These are phyloP conservation scores for Miopithecus talapoin DNA, from an alignment of 2,797 vertebrate species.

Conservation along the genomic window DNA sequence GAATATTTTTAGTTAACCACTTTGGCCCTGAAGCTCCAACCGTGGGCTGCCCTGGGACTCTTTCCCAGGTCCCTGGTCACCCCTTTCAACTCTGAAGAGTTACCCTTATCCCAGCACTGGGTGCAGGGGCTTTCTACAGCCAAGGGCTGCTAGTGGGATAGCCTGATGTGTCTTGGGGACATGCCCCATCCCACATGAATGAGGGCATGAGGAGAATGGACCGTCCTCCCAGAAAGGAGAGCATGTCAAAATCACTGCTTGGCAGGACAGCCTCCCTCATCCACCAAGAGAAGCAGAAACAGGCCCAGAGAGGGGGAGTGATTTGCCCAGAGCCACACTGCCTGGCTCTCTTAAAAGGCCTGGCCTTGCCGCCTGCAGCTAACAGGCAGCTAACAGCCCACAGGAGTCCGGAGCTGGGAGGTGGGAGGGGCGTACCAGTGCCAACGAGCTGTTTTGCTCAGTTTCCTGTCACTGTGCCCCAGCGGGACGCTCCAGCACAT, in stretches of 20 bases:
- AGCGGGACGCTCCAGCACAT: background rate
- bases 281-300: background rate
- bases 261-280: background rate
- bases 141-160: background rate
- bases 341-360: background rate
- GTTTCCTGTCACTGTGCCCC: conserved; percentile 35
- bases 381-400: background rate
- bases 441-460: background rate
- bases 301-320: background rate
- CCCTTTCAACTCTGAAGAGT: background rate
- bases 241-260: background rate
- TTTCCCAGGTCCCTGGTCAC: background rate
- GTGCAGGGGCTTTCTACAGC: background rate
- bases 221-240: background rate
- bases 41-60: background rate
- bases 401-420: background rate
- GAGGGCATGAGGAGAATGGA: background rate
- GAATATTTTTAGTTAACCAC: background rate
- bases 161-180: too few species aligned
- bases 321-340: background rate
- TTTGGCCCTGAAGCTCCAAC: background rate
- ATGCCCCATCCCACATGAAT: background rate
- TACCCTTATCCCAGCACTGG: background rate
- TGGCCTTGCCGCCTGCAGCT: background rate
- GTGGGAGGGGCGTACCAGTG: accelerated